Evolutionary conservation across 2,113 vertebrate genomes (phyloP).

Genomic region (Chitala chitala): DNA sequence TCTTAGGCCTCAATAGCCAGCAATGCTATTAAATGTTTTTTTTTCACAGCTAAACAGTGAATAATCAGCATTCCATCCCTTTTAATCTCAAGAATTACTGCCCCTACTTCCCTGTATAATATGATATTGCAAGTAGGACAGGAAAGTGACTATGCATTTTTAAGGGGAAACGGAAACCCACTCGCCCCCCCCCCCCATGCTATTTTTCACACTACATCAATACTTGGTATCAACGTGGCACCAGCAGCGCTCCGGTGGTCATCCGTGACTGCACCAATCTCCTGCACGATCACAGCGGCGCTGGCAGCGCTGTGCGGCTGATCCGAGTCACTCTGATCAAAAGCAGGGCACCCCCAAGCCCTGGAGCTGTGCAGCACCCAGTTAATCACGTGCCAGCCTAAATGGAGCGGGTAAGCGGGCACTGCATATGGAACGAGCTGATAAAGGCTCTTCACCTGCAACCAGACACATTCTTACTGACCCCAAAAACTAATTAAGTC

Average conservation of each 20-base stretch:
- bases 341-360: neutral
- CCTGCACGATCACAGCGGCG: neutral
- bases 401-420: neutral
- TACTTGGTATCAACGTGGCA: neutral
- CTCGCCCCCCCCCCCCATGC: neutral
- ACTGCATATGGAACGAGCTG: neutral
- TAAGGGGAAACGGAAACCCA: neutral
- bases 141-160: neutral
- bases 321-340: constrained; percentile 10
- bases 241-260: neutral
- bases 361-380: neutral
- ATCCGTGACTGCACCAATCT: neutral
- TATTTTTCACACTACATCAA: neutral
- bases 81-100: neutral
- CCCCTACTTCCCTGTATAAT: neutral
- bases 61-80: neutral
- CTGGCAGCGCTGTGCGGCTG: neutral
- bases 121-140: neutral
- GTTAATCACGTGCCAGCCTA: neutral
- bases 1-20: neutral
- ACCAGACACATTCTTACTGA: neutral
- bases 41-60: neutral
- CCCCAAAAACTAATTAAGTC: neutral
- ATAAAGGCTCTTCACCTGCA: neutral
- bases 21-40: neutral